Base-by-base conservation (phyloP, 2,888 invertebrate species). In the Cremastinae sp. region DNA sequence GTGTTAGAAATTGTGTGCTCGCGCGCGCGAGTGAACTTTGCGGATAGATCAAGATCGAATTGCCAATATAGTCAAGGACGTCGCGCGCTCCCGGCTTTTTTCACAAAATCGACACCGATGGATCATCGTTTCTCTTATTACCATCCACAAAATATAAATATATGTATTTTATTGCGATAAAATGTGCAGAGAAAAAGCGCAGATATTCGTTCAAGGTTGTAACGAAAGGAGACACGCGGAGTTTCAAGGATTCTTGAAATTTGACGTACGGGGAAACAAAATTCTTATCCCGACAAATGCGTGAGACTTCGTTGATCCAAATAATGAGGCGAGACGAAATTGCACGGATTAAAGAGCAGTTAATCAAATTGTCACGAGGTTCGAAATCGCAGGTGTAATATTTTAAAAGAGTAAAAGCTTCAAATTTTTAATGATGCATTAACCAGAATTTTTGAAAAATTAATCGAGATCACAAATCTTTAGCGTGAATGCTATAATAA, bases 31-130 rank as follows among this genome's bases (percentile, higher is more conserved):
- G 53, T 64, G 53, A 72, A 73, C 69, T 76, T 59, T 51, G 36
- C 9, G 47, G 76, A 76, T 64, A 69, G 69, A 76, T 76, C 76
- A 73, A 72, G 72, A 76, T 73, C 73, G 56, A 43, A 69, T 76
- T 22, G 68, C 45, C 36, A 51, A 45, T 66, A 34, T 36, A 36
- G 47, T 41, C 69, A 75, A 75, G 70, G 75, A 61, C 65, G 45
- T 58, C 68, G 68, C 18, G 68, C 18, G 59, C 51, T 53, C 22
- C 12, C 51, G 18, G 49, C 1, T 61, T 22, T 34, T 43, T 16
- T 20, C 20, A n/a, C 9, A 38, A 51, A 59, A 22, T 10, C 41
- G 10, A 41, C 9, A 58, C 56, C 49, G 36, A 41, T 41, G 20
- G 34, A 14, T 22, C 36, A 1, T 28, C 20, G 51, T 47, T 53